phyloP scores from a whole-genome alignment of 2,113 vertebrate genomes.

The Microcebus griseorufus region DNA sequence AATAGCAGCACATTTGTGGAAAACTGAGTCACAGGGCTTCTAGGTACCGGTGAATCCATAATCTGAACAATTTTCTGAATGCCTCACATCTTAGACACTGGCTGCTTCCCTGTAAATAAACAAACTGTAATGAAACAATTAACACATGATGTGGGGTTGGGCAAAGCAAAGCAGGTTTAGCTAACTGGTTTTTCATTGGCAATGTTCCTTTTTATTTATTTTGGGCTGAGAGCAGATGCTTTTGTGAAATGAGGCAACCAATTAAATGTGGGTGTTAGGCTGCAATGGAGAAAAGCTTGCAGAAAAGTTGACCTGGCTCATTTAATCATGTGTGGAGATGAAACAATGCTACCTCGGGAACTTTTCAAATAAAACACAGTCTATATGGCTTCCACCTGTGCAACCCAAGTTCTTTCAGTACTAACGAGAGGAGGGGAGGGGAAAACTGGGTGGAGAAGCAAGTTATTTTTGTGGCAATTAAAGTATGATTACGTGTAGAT shows the following conservation, averaged over 20 bases:
- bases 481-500: neutral
- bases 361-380: neutral
- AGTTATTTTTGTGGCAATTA: neutral
- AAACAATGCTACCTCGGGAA: neutral
- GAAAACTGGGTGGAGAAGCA: neutral
- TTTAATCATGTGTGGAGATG: neutral
- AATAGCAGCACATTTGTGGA: constrained; percentile 24
- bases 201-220: constrained; percentile 33
- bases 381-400: neutral
- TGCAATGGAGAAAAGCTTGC: neutral
- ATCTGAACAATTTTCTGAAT: neutral
- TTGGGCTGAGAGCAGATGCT: neutral
- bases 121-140: neutral
- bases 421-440: neutral
- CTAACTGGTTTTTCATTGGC: neutral
- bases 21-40: constrained; percentile 47
- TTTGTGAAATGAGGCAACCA: constrained; percentile 27
- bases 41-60: neutral
- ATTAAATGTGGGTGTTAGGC: neutral
- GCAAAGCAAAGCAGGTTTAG: neutral
- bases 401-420: neutral
- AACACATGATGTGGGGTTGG: neutral
- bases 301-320: constrained; percentile 3
- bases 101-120: neutral
- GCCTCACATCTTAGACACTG: neutral